Percentiles rank a stretch among this genome's conserved stretches.
Evolutionary conservation across 2,888 invertebrate genomes (phyloP).

Genomic region (Meloe dianella): DNA sequence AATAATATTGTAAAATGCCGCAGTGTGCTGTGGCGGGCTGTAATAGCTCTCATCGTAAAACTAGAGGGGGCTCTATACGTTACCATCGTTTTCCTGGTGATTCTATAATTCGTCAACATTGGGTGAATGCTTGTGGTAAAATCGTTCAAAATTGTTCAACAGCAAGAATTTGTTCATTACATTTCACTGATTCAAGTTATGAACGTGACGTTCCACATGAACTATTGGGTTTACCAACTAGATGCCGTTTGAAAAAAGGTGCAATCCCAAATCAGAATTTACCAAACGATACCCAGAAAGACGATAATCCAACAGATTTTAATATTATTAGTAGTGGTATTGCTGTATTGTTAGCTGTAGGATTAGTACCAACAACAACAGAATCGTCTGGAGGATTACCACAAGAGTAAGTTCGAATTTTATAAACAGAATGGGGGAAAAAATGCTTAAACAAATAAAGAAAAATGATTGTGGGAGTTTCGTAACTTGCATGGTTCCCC

Average conservation of each 20-base stretch:
- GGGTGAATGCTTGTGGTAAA: constrained; percentile 64
- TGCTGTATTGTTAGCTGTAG: constrained; percentile 64
- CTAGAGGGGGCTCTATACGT: constrained; percentile 63
- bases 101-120: constrained; percentile 60
- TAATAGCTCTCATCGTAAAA: constrained; percentile 65
- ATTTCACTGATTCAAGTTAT: constrained; percentile 62
- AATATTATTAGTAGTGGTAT: constrained; percentile 49
- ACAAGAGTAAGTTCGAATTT: constrained; percentile 57
- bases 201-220: constrained; percentile 65
- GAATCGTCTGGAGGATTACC: constrained; percentile 53
- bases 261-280: constrained; percentile 58
- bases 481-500: constrained; percentile 25
- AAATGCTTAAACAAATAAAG: background rate
- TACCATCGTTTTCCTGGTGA: constrained; percentile 67
- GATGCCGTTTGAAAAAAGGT: constrained; percentile 62
- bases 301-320: constrained; percentile 40
- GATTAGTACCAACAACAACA: constrained; percentile 60
- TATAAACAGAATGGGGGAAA: background rate
- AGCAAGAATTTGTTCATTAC: constrained; percentile 64
- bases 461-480: constrained; percentile 26
- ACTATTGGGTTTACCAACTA: constrained; percentile 62
- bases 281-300: constrained; percentile 46
- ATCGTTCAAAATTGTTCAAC: constrained; percentile 63
- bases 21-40: constrained; percentile 66
- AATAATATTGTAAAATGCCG: constrained; percentile 57